Percentiles rank a stretch among this genome's conserved stretches.
These are phyloP conservation scores for Glaucopsyche alexis DNA, from an alignment of 2,888 invertebrate genomes.

Conservation along the genomic window DNA sequence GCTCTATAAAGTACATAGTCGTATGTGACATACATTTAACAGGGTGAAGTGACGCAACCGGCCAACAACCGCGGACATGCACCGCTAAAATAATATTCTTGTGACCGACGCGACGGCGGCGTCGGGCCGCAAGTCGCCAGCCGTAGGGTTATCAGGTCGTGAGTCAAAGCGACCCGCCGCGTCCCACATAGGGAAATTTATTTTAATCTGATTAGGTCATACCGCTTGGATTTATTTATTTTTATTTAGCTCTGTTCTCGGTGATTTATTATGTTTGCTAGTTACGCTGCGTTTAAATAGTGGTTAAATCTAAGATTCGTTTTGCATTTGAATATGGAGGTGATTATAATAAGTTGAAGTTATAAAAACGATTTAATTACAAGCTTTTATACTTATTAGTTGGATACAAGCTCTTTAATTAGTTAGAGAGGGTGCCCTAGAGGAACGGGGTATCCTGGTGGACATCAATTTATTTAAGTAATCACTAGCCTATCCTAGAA, in stretches of 20 bases:
- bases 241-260: neutral
- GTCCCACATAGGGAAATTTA: slow-evolving; percentile 19
- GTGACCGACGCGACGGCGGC: neutral
- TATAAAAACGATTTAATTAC: too few species aligned
- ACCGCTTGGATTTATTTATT: slow-evolving; percentile 6
- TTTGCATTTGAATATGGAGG: neutral
- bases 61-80: slow-evolving; percentile 10
- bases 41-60: neutral
- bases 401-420: too few species aligned
- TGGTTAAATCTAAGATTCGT: neutral
- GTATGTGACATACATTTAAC: neutral
- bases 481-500: too few species aligned
- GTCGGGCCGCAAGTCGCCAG: neutral
- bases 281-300: neutral
- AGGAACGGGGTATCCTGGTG: too few species aligned
- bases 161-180: neutral
- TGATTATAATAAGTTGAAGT: neutral
- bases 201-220: slow-evolving; percentile 16
- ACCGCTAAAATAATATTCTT: neutral
- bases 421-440: too few species aligned
- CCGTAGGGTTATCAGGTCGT: slow-evolving; percentile 1
- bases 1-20: neutral
- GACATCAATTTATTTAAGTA: too few species aligned
- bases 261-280: neutral
- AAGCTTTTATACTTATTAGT: too few species aligned